Evolutionary conservation across 2,888 invertebrate species (phyloP).

Genomic region (Drosophila hawaiiensis): DNA sequence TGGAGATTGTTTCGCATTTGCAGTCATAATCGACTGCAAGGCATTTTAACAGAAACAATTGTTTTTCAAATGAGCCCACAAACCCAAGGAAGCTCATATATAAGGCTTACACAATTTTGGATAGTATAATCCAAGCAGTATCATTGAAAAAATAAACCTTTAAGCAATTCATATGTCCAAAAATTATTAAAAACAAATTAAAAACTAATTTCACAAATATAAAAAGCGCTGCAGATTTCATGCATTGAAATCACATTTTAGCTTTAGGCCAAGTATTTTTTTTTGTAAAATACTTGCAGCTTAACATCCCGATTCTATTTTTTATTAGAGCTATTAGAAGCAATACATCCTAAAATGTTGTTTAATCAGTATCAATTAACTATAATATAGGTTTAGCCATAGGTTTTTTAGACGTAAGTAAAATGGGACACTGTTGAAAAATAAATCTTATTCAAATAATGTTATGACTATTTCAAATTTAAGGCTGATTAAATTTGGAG

Average conservation of each 20-base stretch:
- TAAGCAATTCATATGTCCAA: neutral
- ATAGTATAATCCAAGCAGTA: neutral
- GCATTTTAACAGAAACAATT: constrained; percentile 20
- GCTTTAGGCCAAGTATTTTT: neutral
- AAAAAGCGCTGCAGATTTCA: neutral
- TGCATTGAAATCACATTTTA: neutral
- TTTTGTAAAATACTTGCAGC: neutral
- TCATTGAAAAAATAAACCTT: neutral
- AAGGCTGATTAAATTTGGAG: constrained; percentile 3
- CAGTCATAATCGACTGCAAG: constrained; percentile 60
- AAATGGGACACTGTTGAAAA: neutral
- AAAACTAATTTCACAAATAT: neutral
- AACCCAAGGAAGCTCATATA: constrained; percentile 2
- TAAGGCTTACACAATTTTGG: neutral
- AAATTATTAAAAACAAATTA: neutral
- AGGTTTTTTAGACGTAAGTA: neutral
- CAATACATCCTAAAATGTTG: neutral
- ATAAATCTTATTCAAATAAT: constrained; percentile 12
- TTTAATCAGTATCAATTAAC: neutral
- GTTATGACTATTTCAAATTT: constrained; percentile 7
- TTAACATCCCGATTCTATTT: neutral
- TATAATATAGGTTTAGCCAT: neutral
- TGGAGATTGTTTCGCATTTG: constrained; percentile 55
- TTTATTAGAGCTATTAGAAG: neutral
- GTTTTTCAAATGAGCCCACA: constrained; percentile 34